These are phyloP conservation scores for Ianthella basta DNA, from an alignment of 37 sponge, comb jelly and placozoan genomes.

Conservation along the genomic window DNA sequence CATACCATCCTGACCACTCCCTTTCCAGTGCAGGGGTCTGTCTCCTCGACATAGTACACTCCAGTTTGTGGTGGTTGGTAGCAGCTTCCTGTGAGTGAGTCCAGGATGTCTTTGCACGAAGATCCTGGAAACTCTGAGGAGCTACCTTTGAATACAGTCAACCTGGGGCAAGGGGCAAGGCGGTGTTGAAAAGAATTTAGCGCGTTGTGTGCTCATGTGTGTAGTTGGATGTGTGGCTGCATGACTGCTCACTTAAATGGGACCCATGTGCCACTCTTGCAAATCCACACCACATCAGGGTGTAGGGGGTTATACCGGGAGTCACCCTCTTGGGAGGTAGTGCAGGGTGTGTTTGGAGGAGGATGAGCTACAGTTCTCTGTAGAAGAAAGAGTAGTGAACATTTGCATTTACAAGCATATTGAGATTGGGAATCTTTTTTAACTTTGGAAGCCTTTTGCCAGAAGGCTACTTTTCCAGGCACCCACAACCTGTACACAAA, in stretches of 20 bases:
- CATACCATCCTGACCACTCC: neutral
- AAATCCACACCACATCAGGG: slow-evolving; percentile 30
- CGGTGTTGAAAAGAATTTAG: too few relatives aligned
- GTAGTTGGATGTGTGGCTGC: neutral
- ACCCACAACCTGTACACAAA: too few relatives aligned
- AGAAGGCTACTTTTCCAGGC: too few relatives aligned
- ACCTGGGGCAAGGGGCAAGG: neutral
- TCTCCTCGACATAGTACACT: neutral
- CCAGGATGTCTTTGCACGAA: neutral
- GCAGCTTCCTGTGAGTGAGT: neutral
- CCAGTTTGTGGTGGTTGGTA: slow-evolving; percentile 18
- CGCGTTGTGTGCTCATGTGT: neutral
- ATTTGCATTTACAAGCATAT: too few relatives aligned
- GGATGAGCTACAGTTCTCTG: too few relatives aligned
- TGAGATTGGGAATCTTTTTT: too few relatives aligned
- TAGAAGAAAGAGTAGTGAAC: too few relatives aligned
- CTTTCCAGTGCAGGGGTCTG: neutral
- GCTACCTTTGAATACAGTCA: neutral
- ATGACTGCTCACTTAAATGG: slow-evolving; percentile 31
- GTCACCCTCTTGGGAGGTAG: neutral
- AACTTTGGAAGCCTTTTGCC: too few relatives aligned
- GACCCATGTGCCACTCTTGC: slow-evolving; percentile 24
- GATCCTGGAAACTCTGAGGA: neutral
- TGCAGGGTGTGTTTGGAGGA: slow-evolving; percentile 7
- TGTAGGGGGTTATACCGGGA: neutral